These are phyloP conservation scores for Chionodraco myersi DNA, from an alignment of 2,113 vertebrate genomes.

Conservation along the genomic window DNA sequence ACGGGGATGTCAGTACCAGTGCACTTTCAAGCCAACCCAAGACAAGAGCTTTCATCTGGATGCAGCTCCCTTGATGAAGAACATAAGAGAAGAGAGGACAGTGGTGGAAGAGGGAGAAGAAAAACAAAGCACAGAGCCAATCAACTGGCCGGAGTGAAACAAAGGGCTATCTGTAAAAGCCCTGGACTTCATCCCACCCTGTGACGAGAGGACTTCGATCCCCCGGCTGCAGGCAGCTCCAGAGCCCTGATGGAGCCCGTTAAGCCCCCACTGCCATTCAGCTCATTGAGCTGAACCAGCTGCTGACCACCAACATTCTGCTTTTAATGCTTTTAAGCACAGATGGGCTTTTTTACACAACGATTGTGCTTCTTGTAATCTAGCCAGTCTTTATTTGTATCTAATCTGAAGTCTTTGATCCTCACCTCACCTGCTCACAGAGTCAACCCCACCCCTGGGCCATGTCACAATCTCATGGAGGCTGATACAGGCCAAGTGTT, in stretches of 20 bases:
- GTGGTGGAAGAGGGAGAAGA: not conserved
- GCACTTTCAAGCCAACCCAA: constrained; percentile 22
- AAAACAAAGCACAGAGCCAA: constrained; percentile 45
- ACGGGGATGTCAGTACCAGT: constrained; percentile 12
- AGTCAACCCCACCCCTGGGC: constrained; percentile 9
- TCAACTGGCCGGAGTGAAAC: constrained; percentile 60
- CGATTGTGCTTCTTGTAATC: constrained; percentile 8
- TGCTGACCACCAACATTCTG: constrained; percentile 58
- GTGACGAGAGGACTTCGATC: constrained; percentile 68
- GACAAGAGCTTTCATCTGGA: constrained; percentile 57
- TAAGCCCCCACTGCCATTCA: constrained; percentile 61
- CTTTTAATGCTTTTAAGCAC: constrained; percentile 22
- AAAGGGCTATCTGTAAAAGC: constrained; percentile 73
- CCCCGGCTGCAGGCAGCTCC: constrained; percentile 38
- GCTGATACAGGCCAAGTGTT: not conserved
- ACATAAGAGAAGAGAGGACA: constrained; percentile 17
- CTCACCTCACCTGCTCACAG: not conserved
- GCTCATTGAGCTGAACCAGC: constrained; percentile 64
- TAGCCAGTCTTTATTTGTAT: not conserved
- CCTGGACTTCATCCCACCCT: constrained; percentile 62
- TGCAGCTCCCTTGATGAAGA: constrained; percentile 36
- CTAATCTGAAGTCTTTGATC: constrained; percentile 20
- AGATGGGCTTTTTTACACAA: not conserved
- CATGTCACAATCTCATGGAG: not conserved
- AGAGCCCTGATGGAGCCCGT: constrained; percentile 55